Evolutionary conservation across 2,797 vertebrate genomes (phyloP).

Genomic region (Sus cebifrons): DNA sequence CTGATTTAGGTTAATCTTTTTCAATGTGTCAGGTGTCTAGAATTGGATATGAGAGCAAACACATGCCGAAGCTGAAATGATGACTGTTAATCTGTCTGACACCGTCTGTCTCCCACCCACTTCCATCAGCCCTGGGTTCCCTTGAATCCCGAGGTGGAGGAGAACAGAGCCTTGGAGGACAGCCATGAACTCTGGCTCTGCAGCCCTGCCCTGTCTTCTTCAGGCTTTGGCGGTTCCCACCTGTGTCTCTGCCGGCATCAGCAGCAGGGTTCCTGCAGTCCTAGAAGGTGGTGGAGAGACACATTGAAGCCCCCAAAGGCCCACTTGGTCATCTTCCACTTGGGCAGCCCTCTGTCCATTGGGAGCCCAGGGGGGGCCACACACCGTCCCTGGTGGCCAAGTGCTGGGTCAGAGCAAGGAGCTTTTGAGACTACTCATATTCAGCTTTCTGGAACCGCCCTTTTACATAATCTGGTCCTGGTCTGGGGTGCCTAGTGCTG

Average conservation of each 20-base stretch:
- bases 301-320: background rate
- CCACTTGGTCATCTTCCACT: background rate
- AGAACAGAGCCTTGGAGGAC: background rate
- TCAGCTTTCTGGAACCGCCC: background rate
- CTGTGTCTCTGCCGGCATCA: background rate
- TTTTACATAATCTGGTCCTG: background rate
- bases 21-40: background rate
- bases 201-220: background rate
- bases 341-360: background rate
- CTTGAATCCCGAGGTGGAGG: background rate
- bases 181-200: background rate
- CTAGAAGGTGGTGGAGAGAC: background rate
- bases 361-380: background rate
- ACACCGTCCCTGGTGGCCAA: background rate
- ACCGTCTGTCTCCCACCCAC: background rate
- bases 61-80: background rate
- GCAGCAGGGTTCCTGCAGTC: background rate
- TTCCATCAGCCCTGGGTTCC: background rate
- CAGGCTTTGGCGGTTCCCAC: background rate
- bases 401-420: background rate
- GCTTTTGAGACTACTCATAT: background rate
- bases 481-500: accelerated
- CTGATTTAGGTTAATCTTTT: background rate
- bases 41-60: background rate
- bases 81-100: background rate